phyloP scores from a whole-genome alignment of 2,888 invertebrate species.

The Phorcus lineatus region DNA sequence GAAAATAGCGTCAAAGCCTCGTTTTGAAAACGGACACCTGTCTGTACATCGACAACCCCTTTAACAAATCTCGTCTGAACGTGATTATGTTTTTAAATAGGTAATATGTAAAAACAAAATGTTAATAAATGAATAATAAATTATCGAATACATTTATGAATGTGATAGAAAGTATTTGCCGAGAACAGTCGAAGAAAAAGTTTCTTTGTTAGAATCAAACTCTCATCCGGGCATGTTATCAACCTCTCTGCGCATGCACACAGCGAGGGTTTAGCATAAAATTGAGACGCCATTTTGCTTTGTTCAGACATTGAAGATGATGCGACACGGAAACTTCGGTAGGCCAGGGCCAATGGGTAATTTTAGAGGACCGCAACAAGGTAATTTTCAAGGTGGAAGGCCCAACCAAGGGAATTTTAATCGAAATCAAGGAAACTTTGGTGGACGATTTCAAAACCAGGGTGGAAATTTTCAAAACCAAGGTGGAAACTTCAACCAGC shows the following conservation, averaged over 20 bases:
- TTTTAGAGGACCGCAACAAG: background rate
- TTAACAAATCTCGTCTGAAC: conserved; percentile 39
- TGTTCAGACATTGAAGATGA: conserved; percentile 8
- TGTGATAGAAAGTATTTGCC: too few relatives aligned
- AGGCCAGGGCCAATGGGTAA: conserved; percentile 20
- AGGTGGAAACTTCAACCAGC: background rate
- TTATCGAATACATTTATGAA: too few relatives aligned
- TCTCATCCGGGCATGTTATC: too few relatives aligned
- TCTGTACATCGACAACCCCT: conserved; percentile 48
- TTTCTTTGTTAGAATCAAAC: too few relatives aligned
- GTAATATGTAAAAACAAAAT: too few relatives aligned
- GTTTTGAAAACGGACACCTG: conserved; percentile 47
- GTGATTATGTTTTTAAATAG: conserved; percentile 7
- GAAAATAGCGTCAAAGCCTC: conserved; percentile 46
- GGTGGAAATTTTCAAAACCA: background rate
- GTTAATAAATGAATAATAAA: too few relatives aligned
- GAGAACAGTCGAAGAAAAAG: too few relatives aligned
- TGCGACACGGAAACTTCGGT: conserved; percentile 8
- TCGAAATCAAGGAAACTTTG: background rate
- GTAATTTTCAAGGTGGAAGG: too few relatives aligned
- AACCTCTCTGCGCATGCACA: background rate
- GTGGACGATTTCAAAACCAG: background rate
- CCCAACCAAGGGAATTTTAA: conserved; percentile 3
- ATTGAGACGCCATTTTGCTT: background rate
- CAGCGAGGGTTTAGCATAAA: background rate